phyloP scores from a whole-genome alignment of 2,797 vertebrate species.

The Pagetopsis macropterus region DNA sequence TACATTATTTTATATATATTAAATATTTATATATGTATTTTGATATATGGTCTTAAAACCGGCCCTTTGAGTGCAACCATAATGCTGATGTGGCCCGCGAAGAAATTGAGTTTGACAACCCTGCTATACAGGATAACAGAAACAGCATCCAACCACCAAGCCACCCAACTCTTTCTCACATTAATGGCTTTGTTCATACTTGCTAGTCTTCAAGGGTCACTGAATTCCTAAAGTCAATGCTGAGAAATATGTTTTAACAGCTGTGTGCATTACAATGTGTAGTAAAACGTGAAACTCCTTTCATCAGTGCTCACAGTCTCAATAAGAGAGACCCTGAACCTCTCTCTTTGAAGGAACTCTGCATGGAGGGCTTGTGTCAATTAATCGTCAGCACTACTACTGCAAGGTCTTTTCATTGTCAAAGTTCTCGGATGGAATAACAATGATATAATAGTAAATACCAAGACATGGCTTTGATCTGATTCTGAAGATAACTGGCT shows the following conservation, averaged over 20 bases:
- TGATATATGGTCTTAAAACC: no score
- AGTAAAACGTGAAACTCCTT: conserved; percentile 21
- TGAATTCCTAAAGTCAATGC: conserved; percentile 50
- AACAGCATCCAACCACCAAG: conserved; percentile 30
- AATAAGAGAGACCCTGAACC: background rate
- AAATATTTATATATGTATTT: no score
- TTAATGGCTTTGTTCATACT: conserved; percentile 49
- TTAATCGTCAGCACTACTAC: conserved; percentile 28
- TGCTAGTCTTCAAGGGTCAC: conserved; percentile 35
- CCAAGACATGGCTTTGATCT: conserved; percentile 61
- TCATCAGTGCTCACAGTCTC: conserved; percentile 28
- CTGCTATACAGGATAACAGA: conserved; percentile 19
- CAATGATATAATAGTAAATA: conserved; percentile 52
- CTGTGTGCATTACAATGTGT: conserved; percentile 28
- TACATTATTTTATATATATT: no score
- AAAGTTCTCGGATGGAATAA: conserved; percentile 30
- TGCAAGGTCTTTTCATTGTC: conserved; percentile 36
- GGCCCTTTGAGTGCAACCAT: no score
- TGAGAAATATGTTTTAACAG: conserved; percentile 42
- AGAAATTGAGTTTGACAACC: no score
- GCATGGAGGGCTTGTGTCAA: background rate
- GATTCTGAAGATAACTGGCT: conserved; percentile 57
- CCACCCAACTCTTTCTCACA: conserved; percentile 47
- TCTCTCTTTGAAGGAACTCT: conserved; percentile 15
- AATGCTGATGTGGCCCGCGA: no score